A percentile compares a stretch with the other conserved stretches of the same genome.
These are phyloP conservation scores for Pelusios castaneus DNA, from an alignment of 2,113 vertebrate genomes.

Conservation along the genomic window DNA sequence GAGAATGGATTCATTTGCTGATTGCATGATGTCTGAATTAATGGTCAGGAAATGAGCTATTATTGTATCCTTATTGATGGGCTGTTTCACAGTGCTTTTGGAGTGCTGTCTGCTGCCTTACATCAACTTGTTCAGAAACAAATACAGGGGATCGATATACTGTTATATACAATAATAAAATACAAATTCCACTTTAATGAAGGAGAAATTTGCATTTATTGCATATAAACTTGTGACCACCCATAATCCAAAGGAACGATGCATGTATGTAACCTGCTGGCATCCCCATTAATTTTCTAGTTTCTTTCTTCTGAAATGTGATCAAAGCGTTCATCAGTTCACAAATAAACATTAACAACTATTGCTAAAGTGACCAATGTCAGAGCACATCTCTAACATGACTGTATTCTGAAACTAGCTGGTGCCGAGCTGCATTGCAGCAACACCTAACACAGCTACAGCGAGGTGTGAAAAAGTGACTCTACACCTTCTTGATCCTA, in stretches of 20 bases:
- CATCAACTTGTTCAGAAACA: slow-evolving; percentile 60
- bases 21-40: slow-evolving; percentile 79
- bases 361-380: background rate
- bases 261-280: no score
- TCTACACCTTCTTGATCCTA: background rate
- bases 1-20: slow-evolving; percentile 77
- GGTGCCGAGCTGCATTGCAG: background rate
- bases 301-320: background rate
- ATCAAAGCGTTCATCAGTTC: background rate
- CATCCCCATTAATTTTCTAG: background rate
- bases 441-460: background rate
- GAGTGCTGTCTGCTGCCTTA: slow-evolving; percentile 48
- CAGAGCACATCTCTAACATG: background rate
- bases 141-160: background rate
- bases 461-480: background rate
- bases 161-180: background rate
- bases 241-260: background rate
- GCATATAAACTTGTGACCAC: background rate
- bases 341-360: background rate
- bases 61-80: slow-evolving; percentile 69
- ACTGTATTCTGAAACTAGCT: no score
- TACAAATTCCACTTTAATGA: background rate
- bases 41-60: slow-evolving; percentile 81
- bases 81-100: slow-evolving; percentile 66
- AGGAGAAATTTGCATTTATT: background rate